These are phyloP conservation scores for Microcebus murinus DNA, from an alignment of 2,113 vertebrate species.

Conservation along the genomic window DNA sequence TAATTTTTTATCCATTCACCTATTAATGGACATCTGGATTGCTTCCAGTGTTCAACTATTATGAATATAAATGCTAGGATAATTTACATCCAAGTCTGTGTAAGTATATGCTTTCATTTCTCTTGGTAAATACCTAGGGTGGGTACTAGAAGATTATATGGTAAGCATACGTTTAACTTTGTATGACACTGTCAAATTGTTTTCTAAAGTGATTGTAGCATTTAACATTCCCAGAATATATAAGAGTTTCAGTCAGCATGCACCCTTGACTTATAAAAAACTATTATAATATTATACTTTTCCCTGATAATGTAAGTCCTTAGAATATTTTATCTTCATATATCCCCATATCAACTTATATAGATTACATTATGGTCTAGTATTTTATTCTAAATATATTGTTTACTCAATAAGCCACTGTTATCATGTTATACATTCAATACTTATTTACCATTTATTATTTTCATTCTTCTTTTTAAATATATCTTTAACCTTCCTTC, in stretches of 20 bases:
- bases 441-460: not conserved
- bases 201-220: not conserved
- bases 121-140: not conserved
- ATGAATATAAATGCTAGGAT: not conserved
- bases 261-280: not conserved
- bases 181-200: not conserved
- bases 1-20: conserved; percentile 18
- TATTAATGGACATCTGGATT: not conserved
- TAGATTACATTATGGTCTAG: not conserved
- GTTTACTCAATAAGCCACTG: not conserved
- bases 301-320: not conserved
- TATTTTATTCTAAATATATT: conserved; percentile 33
- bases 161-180: not conserved
- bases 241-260: not conserved
- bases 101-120: not conserved
- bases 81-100: not conserved
- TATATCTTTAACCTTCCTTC: not conserved
- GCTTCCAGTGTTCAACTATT: not conserved
- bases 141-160: not conserved
- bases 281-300: not conserved
- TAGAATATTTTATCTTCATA: not conserved
- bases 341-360: not conserved
- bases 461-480: not conserved
- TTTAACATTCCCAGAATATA: conserved; percentile 8
- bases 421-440: not conserved